Conservation (phyloP, 1,140 invertebrate genomes). For the Drosophila arizonae region DNA sequence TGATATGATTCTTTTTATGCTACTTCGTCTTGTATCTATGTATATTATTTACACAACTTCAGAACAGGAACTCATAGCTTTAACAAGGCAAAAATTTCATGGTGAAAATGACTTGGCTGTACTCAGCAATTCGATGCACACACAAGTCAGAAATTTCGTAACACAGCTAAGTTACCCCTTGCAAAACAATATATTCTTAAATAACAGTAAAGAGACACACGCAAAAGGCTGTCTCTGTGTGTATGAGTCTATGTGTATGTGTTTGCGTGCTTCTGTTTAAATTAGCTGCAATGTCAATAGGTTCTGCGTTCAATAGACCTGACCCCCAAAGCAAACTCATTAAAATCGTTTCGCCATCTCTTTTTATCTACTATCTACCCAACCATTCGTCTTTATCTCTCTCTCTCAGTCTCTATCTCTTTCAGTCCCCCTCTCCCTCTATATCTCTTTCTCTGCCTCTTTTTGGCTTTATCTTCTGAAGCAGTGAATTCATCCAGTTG, state of each 20-base stretch:
- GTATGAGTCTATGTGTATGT: not conserved
- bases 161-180: not conserved
- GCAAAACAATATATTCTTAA: not conserved
- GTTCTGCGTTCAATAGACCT: conserved; percentile 34
- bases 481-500: conserved; percentile 11
- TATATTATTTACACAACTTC: too few species aligned
- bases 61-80: too few species aligned
- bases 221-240: not conserved
- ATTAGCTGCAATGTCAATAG: conserved; percentile 61
- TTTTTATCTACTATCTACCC: not conserved
- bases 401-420: conserved; percentile 1
- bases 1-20: too few species aligned
- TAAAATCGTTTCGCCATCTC: conserved; percentile 18
- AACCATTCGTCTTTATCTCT: not conserved
- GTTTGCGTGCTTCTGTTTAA: conserved; percentile 54
- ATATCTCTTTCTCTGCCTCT: not conserved
- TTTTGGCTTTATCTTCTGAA: not conserved
- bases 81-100: too few species aligned
- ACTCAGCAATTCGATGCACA: too few species aligned
- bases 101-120: too few species aligned
- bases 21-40: too few species aligned
- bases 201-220: conserved; percentile 13
- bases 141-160: not conserved
- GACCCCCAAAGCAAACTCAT: conserved; percentile 33
- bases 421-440: not conserved